Evolutionary conservation across 2,797 vertebrate genomes (phyloP), one percentile per base, ranked within the genome.

Genomic region (Gallirallus australis): DNA sequence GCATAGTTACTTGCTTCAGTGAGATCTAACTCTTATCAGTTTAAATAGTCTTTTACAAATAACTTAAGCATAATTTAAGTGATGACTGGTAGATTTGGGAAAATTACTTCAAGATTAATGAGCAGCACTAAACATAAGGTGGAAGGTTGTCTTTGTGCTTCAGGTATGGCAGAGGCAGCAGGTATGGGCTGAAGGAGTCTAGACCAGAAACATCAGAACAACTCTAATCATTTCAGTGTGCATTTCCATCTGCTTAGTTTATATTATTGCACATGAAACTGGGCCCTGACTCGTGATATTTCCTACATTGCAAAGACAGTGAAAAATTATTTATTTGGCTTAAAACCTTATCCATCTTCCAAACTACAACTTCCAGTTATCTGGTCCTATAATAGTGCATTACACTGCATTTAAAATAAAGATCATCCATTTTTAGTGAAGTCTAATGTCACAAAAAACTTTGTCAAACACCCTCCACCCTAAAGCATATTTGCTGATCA

Each of bases 401-500:
- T 78, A 90, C 54, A 69, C 83, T 19, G 12, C 47, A 20, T 87
- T 95, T 89, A 91, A 95, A 90, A 90, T 77, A 68, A 82, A 89
- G 65, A 54, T 68, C 19, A 92, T 93, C 77, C 56, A 84, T 92
- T 96, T 95, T 96, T 86, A 85, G 45, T 72, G 53, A 65, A 78
- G 23, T 56, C 17, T 76, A 57, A 66, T 73, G 76, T 91, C 52
- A 78, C 18, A 90, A 75, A 35, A 53, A 48, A 18, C 59, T 79
- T 93, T 87, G 63, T 84, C 82, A 96, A 96, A 70, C n/a, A 83
- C 47, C 20, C 78, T 96, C 60, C 52, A 78, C 82, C 86, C 71
- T 95, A 72, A 78, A 96, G 78, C 11, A 73, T 95, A 59, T 95
- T 94, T 95, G 31, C 48, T 95, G 66, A 89, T 96, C n/a, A 65